Evolutionary conservation across 1,140 invertebrate species (phyloP).

Genomic region (Sitobion miscanthi): DNA sequence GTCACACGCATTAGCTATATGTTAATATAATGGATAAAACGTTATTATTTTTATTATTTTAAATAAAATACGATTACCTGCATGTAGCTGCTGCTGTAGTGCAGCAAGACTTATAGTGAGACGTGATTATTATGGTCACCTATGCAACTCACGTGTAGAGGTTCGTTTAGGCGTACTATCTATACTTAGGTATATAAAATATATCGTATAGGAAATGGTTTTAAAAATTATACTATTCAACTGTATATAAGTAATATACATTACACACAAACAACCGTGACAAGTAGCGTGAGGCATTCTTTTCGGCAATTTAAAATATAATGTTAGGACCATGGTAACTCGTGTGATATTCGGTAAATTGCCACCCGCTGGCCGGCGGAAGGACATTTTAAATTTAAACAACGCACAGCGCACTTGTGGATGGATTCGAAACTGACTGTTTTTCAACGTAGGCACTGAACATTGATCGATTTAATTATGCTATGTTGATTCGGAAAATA

Average conservation of each 20-base stretch:
- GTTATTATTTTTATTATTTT: background rate
- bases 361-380: background rate
- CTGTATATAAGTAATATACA: background rate
- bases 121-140: too few species aligned
- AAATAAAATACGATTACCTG: background rate
- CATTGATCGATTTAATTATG: background rate
- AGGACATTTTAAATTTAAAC: background rate
- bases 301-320: background rate
- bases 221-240: background rate
- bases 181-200: background rate
- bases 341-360: background rate
- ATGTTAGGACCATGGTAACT: too few species aligned
- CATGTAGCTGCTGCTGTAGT: background rate
- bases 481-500: background rate
- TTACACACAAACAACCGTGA: background rate
- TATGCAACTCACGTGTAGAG: background rate
- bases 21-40: background rate
- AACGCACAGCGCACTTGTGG: background rate
- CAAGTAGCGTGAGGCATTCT: background rate
- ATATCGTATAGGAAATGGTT: background rate
- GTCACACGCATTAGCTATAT: background rate
- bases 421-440: background rate
- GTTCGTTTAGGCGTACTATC: background rate
- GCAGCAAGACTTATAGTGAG: background rate
- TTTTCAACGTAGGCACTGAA: background rate